Evolutionary conservation across 2,888 invertebrate species (phyloP), one percentile per base, ranked within the genome.

Genomic region (Pterostichus niger): DNA sequence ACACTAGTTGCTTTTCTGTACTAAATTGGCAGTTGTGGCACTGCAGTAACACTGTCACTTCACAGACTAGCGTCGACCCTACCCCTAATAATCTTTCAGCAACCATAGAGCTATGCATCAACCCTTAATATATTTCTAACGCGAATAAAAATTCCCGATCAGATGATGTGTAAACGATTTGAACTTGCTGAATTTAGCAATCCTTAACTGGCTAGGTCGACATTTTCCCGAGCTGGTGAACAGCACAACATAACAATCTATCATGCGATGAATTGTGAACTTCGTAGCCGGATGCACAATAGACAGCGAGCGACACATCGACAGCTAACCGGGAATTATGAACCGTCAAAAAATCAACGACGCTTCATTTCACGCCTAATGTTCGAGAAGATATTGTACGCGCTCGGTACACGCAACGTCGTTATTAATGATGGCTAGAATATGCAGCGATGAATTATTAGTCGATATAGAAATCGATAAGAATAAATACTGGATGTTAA

Each of bases 201-300:
- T 59, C 10, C 24, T 24, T 24, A 24, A 24, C 24, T 24, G 24
- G 64, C 35, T 35, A 15, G 40, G 40, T 40, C 35, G 64, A 73
- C 73, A 73, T 73, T 73, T 73, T 73, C 73, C 15, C 49, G 24
- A 24, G 7, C 49, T 46, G 46, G 49, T 46, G 52, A 75, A 52
- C 75, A 75, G 31, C 49, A 11, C 33, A 75, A 75, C 52, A 52
- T 31, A 75, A 52, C 75, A 78, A 78, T 78, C 78, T 46, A 78
- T 78, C 78, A 78, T 46, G 59, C n/a, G 73, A 73, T 78, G 78
- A 56, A 78, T 59, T 78, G 59, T 78, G 78, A 78, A 78, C 75
- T 49, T 46, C 24, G 24, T 24, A 24, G 24, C 3, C 73, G 49
- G 73, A 10, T 68, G 6, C 73, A 49, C 46, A 73, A 24, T 46